Evolutionary conservation across 2,113 vertebrate genomes (phyloP).

Genomic region (Haliaeetus leucogaster): DNA sequence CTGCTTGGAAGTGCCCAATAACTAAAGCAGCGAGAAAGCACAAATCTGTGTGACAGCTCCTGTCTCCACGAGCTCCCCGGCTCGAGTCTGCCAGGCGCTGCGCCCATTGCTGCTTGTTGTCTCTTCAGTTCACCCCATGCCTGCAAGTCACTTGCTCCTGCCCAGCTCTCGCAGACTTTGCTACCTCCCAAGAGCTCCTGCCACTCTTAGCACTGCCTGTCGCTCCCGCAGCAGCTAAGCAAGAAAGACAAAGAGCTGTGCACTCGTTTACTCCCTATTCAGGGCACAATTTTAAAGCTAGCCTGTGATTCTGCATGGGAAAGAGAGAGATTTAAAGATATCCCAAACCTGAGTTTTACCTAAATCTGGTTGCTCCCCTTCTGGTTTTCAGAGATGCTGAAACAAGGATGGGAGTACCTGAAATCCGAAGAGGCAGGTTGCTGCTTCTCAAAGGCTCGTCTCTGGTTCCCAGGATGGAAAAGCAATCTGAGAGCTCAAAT

Average conservation of each 20-base stretch:
- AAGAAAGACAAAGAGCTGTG: not conserved
- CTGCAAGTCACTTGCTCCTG: not conserved
- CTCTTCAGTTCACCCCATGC: not conserved
- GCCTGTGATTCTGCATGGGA: not conserved
- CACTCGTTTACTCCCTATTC: not conserved
- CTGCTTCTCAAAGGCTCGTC: not conserved
- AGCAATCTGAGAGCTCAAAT: not conserved
- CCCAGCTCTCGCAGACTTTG: not conserved
- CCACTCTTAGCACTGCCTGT: not conserved
- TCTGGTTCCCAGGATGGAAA: not conserved
- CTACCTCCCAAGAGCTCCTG: not conserved
- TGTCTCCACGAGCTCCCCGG: not conserved
- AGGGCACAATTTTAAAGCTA: not conserved
- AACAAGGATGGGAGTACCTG: not conserved
- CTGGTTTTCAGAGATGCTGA: not conserved
- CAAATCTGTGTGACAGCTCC: not conserved
- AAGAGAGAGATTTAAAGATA: not conserved
- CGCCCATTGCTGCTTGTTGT: not conserved
- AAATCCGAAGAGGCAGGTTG: not conserved
- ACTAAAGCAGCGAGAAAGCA: not conserved
- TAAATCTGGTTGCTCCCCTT: not conserved
- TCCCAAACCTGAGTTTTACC: not conserved
- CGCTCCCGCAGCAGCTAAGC: accelerated
- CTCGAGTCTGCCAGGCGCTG: not conserved
- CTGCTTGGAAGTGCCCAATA: not conserved